Conservation (phyloP, 2,113 vertebrate species). For the Cepphus grylle region DNA sequence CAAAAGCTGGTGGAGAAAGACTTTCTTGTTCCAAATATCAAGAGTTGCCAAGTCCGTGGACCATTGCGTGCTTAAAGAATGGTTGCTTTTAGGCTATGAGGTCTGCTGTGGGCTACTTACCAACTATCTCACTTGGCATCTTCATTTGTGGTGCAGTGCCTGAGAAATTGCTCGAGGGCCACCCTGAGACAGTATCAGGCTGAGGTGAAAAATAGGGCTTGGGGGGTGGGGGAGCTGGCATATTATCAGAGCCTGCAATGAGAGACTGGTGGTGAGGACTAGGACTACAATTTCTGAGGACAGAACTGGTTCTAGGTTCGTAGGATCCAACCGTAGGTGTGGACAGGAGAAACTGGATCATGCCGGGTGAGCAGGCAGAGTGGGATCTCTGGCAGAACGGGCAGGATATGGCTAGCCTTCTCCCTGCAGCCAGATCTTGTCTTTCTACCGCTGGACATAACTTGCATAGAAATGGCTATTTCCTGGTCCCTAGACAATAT, state of each 20-base stretch:
- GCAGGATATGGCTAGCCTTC: neutral
- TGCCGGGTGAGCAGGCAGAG: neutral
- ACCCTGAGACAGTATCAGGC: neutral
- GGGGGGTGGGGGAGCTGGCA: neutral
- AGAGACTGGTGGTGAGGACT: neutral
- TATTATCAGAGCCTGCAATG: neutral
- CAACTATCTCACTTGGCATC: neutral
- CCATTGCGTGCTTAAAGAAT: accelerated
- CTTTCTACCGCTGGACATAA: neutral
- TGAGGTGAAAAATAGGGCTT: neutral
- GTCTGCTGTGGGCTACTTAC: neutral
- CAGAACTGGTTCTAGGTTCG: neutral
- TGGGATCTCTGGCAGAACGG: neutral
- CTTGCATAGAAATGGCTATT: neutral
- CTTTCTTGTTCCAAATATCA: neutral
- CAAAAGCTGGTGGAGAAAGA: neutral
- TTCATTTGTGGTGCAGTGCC: neutral
- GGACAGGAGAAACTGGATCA: neutral
- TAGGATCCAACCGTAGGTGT: neutral
- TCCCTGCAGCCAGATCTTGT: neutral
- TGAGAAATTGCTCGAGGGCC: neutral
- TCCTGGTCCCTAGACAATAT: neutral
- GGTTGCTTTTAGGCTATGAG: neutral
- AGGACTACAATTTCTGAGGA: neutral
- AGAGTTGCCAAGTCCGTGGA: neutral